These are phyloP conservation scores for Stenodera caucasica DNA, from an alignment of 2,888 invertebrate species.

Conservation along the genomic window DNA sequence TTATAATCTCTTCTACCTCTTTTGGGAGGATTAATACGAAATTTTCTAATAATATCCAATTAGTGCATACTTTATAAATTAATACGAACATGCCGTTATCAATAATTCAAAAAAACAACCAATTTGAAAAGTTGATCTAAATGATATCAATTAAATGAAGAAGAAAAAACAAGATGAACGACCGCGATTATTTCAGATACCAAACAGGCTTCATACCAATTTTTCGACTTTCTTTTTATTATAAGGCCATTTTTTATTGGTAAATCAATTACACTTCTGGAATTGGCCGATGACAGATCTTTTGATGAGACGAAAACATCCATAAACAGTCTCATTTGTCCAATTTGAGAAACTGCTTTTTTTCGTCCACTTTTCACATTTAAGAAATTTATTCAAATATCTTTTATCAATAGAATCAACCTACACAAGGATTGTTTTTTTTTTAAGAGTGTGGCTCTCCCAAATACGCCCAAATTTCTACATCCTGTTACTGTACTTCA, in stretches of 20 bases:
- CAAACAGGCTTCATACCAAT: constrained; percentile 1
- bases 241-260: background rate
- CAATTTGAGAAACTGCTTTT: constrained; percentile 1
- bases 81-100: background rate
- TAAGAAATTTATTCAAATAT: too few relatives aligned
- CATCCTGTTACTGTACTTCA: background rate
- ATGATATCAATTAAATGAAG: background rate
- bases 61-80: background rate
- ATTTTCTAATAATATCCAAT: too few relatives aligned
- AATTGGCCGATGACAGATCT: background rate
- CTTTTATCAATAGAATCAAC: background rate
- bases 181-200: constrained; percentile 3
- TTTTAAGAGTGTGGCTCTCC: background rate
- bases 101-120: constrained; percentile 3
- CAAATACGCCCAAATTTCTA: background rate
- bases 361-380: background rate
- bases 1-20: too few relatives aligned
- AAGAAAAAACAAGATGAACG: background rate
- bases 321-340: background rate
- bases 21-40: too few relatives aligned
- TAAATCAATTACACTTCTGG: background rate
- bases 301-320: background rate
- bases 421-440: background rate
- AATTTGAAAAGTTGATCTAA: constrained; percentile 1
- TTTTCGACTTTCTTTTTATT: background rate